phyloP scores from a whole-genome alignment of 2,888 invertebrate genomes.

The Tupiocoris notatus region DNA sequence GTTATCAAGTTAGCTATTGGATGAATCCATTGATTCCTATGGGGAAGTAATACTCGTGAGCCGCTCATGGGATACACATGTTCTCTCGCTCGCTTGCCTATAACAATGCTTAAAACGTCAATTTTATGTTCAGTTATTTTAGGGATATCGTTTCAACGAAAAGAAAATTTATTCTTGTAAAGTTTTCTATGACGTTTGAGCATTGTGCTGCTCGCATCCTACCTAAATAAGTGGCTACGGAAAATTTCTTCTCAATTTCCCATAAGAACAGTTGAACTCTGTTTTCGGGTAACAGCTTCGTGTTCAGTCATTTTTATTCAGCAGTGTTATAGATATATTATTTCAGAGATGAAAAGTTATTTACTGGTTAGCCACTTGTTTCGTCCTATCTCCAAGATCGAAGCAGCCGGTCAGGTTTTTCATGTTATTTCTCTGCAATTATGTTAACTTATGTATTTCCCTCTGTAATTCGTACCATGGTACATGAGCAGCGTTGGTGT shows the following conservation, averaged over 20 bases:
- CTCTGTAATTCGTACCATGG: background rate
- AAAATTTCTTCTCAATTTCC: no score
- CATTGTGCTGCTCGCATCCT: constrained; percentile 35
- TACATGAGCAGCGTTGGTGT: background rate
- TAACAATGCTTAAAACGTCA: background rate
- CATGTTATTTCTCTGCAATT: background rate
- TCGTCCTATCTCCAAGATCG: background rate
- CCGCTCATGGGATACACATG: background rate
- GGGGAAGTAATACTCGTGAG: background rate
- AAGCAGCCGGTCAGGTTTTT: background rate
- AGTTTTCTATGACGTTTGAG: background rate
- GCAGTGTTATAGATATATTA: background rate
- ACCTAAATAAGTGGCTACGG: constrained; percentile 31
- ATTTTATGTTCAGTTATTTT: background rate
- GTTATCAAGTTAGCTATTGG: no score
- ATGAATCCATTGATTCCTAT: background rate
- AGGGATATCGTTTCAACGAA: background rate
- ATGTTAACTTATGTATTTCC: background rate
- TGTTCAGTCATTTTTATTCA: no score
- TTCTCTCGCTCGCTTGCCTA: background rate
- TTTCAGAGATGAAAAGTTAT: no score
- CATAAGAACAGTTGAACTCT: no score
- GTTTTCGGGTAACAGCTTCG: no score
- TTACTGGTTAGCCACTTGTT: background rate
- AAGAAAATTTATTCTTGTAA: background rate